Conservation (phyloP, 2,797 vertebrate species). For the Adrianichthys oophorus region DNA sequence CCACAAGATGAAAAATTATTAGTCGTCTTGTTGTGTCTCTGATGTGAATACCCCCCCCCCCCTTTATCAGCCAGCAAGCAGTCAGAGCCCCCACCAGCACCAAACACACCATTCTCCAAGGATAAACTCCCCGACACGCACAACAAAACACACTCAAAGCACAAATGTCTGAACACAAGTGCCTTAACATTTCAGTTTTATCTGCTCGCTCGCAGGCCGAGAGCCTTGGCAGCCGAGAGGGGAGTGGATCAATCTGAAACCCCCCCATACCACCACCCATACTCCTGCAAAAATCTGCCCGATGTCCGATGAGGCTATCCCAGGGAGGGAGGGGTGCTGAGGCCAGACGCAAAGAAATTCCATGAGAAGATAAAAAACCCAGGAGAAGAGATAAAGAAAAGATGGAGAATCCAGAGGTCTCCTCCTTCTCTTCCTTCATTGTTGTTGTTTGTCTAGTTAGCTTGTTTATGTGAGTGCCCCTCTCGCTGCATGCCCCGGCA, state of each 20-base stretch:
- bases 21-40: constrained; percentile 76
- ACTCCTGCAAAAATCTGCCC: constrained; percentile 36
- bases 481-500: constrained; percentile 65
- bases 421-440: constrained; percentile 32
- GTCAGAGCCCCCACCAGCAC: constrained; percentile 73
- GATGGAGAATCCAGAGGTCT: constrained; percentile 12
- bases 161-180: constrained; percentile 61
- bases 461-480: constrained; percentile 61
- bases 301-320: constrained; percentile 64
- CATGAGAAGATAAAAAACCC: not conserved
- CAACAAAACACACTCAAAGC: constrained; percentile 59
- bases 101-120: constrained; percentile 61
- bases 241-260: constrained; percentile 31
- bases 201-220: constrained; percentile 82
- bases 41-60: constrained; percentile 74
- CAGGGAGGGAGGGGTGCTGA: constrained; percentile 49
- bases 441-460: constrained; percentile 62
- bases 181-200: constrained; percentile 77
- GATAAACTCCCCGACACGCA: constrained; percentile 55
- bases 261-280: constrained; percentile 59
- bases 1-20: constrained; percentile 78
- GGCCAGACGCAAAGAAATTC: not conserved
- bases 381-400: constrained; percentile 4
- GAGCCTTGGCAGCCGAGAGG: constrained; percentile 72
- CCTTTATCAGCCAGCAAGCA: constrained; percentile 91